phyloP scores from a whole-genome alignment of 2,113 vertebrate genomes.

The Pseudopodoces humilis region DNA sequence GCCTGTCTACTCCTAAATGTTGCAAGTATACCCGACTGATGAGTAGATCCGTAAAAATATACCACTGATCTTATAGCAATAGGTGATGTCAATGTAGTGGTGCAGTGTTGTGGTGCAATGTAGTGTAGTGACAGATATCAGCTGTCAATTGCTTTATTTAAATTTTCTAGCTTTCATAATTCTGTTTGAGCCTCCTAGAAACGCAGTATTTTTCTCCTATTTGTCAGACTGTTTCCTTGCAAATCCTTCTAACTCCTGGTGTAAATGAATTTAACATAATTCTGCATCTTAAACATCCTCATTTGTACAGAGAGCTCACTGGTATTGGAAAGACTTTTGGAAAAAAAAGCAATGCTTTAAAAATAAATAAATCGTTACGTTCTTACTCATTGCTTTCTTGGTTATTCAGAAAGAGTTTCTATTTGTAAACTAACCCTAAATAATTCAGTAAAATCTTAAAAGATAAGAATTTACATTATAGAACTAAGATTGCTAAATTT shows the following conservation, averaged over 20 bases:
- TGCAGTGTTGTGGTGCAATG: background rate
- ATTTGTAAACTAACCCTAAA: background rate
- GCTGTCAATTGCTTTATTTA: background rate
- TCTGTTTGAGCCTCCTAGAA: background rate
- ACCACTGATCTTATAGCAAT: constrained; percentile 24
- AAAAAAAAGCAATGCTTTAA: background rate
- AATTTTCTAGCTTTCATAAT: background rate
- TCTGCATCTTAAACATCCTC: background rate
- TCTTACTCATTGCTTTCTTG: background rate
- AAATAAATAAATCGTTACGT: background rate
- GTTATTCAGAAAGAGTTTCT: background rate
- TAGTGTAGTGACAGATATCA: no score
- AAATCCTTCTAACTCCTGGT: background rate
- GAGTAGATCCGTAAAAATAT: background rate
- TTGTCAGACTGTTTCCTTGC: background rate
- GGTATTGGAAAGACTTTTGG: background rate
- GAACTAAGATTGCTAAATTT: background rate
- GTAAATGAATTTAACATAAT: background rate
- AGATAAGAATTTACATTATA: background rate
- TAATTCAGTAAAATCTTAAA: background rate
- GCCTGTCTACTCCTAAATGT: constrained; percentile 2
- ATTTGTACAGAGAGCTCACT: background rate
- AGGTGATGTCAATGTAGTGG: background rate
- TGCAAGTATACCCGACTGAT: background rate
- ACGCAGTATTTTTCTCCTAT: background rate